Evolutionary conservation across 2,888 invertebrate species (phyloP).

Genomic region (Tiphia femorata): DNA sequence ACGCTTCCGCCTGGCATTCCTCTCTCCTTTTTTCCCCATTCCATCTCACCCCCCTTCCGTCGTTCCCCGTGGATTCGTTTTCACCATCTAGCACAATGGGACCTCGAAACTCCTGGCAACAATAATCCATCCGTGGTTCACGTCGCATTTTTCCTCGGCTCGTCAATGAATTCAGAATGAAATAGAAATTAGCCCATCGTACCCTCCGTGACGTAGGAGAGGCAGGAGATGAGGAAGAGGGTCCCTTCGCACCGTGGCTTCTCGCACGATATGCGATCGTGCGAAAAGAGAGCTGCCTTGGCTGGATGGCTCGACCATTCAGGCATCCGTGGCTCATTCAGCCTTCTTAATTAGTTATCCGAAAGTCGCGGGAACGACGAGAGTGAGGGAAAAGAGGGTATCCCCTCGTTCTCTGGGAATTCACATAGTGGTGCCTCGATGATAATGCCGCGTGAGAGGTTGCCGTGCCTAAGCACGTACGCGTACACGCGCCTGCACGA

Average conservation of each 20-base stretch:
- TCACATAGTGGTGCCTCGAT: conserved; percentile 8
- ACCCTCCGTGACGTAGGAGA: no score
- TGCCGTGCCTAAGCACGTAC: conserved; percentile 18
- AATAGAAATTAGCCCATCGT: conserved; percentile 30
- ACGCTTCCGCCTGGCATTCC: no score
- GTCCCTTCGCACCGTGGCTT: neutral
- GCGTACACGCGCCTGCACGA: no score
- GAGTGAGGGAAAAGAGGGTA: conserved; percentile 6
- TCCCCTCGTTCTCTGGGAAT: conserved; percentile 3
- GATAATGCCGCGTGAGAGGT: conserved; percentile 30
- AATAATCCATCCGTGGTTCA: neutral
- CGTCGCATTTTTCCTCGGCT: neutral
- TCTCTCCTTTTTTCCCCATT: no score
- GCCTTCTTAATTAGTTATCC: conserved; percentile 47
- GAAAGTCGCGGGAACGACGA: conserved; percentile 44
- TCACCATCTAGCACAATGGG: no score
- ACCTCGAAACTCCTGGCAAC: neutral
- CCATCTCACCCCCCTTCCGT: no score
- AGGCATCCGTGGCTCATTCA: conserved; percentile 11
- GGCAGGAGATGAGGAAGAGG: neutral
- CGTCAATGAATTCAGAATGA: conserved; percentile 26
- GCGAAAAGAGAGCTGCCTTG: conserved; percentile 44
- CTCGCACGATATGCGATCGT: conserved; percentile 29
- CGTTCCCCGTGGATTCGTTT: no score
- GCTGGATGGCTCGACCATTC: neutral